Evolutionary conservation across 92 coral and sea anemone genomes (phyloP).

Genomic region (Porites evermanni): DNA sequence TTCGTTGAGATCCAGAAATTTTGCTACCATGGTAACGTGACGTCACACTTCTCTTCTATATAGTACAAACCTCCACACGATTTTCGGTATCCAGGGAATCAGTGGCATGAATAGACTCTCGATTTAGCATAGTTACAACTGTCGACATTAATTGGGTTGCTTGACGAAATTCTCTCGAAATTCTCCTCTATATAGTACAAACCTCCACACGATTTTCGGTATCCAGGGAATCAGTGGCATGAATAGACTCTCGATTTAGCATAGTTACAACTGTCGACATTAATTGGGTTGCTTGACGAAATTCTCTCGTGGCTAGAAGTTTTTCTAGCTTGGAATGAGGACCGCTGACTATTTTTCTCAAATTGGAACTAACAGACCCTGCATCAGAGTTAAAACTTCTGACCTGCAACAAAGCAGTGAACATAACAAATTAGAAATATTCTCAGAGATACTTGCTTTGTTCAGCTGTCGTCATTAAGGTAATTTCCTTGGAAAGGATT

Average conservation of each 20-base stretch:
- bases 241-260: slow-evolving; percentile 58
- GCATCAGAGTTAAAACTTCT: slow-evolving; percentile 47
- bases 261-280: slow-evolving; percentile 68
- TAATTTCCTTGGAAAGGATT: too few species aligned
- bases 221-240: slow-evolving; percentile 29
- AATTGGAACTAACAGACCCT: slow-evolving; percentile 51
- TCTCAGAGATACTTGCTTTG: too few species aligned
- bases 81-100: slow-evolving; percentile 37
- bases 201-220: slow-evolving; percentile 65
- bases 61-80: slow-evolving; percentile 64
- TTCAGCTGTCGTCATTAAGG: too few species aligned
- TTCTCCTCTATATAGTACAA: background rate
- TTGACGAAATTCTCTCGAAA: slow-evolving; percentile 60
- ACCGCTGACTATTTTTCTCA: slow-evolving; percentile 65
- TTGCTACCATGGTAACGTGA: too few species aligned
- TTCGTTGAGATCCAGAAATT: too few species aligned
- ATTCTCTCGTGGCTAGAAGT: slow-evolving; percentile 55
- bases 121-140: slow-evolving; percentile 65
- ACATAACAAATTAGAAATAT: background rate
- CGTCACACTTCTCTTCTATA: background rate
- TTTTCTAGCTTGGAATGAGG: slow-evolving; percentile 68
- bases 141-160: slow-evolving; percentile 73
- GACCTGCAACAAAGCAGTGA: slow-evolving; percentile 30
- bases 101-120: slow-evolving; percentile 33
- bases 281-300: slow-evolving; percentile 67